Evolutionary conservation across 2,888 invertebrate genomes (phyloP).

Genomic region (Ectropis crepuscularia): DNA sequence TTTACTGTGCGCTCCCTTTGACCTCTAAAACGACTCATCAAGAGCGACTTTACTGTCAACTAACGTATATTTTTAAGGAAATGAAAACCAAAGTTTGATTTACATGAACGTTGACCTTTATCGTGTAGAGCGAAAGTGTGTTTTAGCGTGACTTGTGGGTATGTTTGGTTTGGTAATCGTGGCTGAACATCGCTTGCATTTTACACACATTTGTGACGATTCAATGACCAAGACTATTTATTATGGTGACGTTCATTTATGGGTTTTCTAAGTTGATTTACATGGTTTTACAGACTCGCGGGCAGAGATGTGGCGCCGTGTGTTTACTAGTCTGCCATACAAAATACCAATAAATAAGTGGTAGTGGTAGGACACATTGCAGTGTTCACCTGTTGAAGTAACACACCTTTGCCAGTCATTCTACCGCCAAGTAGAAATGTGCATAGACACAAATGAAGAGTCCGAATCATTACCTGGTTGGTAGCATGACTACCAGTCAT

Average conservation of each 20-base stretch:
- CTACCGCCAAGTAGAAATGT: too few relatives aligned
- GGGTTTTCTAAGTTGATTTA: constrained; percentile 43
- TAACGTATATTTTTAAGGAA: neutral
- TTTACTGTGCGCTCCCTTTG: constrained; percentile 6
- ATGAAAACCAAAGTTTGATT: constrained; percentile 12
- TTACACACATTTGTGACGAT: constrained; percentile 63
- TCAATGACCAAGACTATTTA: constrained; percentile 61
- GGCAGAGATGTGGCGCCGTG: neutral
- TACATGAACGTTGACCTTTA: constrained; percentile 10
- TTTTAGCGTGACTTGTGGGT: constrained; percentile 12
- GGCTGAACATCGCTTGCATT: constrained; percentile 62
- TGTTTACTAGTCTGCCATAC: too few relatives aligned
- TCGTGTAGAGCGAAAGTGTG: constrained; percentile 8
- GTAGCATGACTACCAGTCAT: too few relatives aligned
- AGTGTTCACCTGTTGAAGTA: too few relatives aligned
- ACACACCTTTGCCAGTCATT: too few relatives aligned
- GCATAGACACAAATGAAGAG: too few relatives aligned
- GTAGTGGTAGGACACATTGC: too few relatives aligned
- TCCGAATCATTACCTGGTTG: too few relatives aligned
- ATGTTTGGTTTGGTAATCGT: constrained; percentile 43
- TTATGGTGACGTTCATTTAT: constrained; percentile 59
- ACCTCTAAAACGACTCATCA: constrained; percentile 5
- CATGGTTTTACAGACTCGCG: constrained; percentile 13
- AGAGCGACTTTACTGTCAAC: constrained; percentile 1
- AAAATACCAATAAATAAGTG: too few relatives aligned